Conservation (phyloP, 2,113 vertebrate species). For the Sebastes fasciatus region DNA sequence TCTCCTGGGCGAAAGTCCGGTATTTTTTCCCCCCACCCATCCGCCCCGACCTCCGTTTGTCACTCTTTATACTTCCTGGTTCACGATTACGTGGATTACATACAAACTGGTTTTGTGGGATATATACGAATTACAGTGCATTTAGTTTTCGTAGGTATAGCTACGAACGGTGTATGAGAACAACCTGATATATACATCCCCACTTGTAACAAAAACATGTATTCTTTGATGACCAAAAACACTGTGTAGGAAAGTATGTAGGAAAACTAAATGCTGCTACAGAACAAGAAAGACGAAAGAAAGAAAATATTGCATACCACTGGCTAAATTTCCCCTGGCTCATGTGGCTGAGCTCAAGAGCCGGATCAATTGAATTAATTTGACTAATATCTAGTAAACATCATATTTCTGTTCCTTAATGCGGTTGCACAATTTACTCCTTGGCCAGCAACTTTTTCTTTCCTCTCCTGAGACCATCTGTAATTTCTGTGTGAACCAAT, state of each 20-base stretch:
- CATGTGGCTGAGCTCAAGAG: background rate
- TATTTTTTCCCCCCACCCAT: no score
- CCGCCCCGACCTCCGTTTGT: no score
- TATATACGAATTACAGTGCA: no score
- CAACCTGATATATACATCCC: background rate
- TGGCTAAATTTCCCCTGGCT: background rate
- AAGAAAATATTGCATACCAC: background rate
- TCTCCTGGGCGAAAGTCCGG: no score
- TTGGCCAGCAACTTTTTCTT: constrained; percentile 8
- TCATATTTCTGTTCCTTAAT: constrained; percentile 2
- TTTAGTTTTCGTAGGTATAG: no score
- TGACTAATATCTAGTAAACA: background rate
- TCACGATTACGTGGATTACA: no score
- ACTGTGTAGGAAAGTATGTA: background rate
- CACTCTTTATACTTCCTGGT: no score
- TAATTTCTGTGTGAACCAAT: background rate
- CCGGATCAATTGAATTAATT: background rate
- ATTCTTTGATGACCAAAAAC: background rate
- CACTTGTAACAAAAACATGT: background rate
- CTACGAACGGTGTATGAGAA: background rate
- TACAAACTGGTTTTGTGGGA: no score
- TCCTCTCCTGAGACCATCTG: background rate
- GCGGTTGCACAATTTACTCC: background rate
- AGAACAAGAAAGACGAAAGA: background rate
- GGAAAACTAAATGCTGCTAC: background rate